These are phyloP conservation scores for Mastomys natalensis DNA, from an alignment of 2,113 vertebrate species.

Conservation along the genomic window DNA sequence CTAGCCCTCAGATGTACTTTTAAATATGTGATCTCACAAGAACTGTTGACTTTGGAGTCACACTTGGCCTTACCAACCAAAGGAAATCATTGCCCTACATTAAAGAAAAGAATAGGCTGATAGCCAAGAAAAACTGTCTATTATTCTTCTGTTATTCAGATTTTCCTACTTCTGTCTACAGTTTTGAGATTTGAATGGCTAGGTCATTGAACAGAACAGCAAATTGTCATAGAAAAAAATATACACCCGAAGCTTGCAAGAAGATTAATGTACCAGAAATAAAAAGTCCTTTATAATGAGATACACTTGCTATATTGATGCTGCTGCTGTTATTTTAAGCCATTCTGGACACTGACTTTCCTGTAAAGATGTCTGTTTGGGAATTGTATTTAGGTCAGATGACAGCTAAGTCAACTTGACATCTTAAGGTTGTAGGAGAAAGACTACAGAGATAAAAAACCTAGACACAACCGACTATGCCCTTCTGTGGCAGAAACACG, in stretches of 20 bases:
- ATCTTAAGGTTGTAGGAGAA: background rate
- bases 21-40: background rate
- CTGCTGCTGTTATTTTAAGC: constrained; percentile 5
- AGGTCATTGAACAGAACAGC: background rate
- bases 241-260: background rate
- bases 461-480: background rate
- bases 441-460: background rate
- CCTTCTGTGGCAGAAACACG: background rate
- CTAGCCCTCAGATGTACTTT: background rate
- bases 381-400: background rate
- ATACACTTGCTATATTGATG: background rate
- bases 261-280: constrained; percentile 13
- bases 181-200: background rate
- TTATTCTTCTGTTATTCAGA: background rate
- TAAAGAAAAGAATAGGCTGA: background rate
- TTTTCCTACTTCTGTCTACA: background rate
- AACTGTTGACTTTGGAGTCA: background rate
- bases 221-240: background rate
- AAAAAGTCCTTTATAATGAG: background rate
- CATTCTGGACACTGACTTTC: background rate
- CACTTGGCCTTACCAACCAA: background rate
- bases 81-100: background rate
- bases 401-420: background rate
- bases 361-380: constrained; percentile 5
- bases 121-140: background rate